Evolutionary conservation across 2,888 invertebrate genomes (phyloP), one percentile per base, ranked within the genome.

Genomic region (Amphipyra berbera): DNA sequence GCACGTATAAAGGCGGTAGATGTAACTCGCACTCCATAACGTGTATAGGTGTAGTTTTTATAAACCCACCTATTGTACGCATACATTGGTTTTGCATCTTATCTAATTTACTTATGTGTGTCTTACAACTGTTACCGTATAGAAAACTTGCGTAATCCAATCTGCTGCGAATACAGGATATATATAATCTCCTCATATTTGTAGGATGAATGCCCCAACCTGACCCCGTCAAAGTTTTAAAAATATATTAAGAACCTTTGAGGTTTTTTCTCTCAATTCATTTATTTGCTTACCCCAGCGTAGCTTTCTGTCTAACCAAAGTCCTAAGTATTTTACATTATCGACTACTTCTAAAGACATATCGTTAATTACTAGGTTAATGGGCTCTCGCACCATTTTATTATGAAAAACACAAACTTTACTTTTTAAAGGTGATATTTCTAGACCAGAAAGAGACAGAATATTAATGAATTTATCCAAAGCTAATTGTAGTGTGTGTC

Each of bases 261-360:
- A 30, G 0, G 41, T 15, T 57, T 78, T 82, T 9, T 53, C 47
- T 6, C 0, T 30, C 0, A 60, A 46, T 45, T 79, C 78, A 40
- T 79, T 73, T 15, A 82, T 70, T 35, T 82, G 82, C 62, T 68
- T 79, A 2, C 30, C 10, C 84, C 81, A 84, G 7, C 55, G 57
- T 6, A 82, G 40, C 0, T 57, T 57, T 1, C 54, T 47, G 58
- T 82, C 82, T 1, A 49, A 9, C 49, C 49, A 49, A 15, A 49
- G 13, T 9, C 48, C 48, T 12, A 48, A 15, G 10, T 48, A 82
- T 59, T 76, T 83, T 0, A 75, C 54, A 56, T 14, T 40, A 7
- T 71, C 41, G 6, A 65, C 57, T 9, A 42, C 6, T 10, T 52
- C 15, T 27, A 79, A n/a, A 7, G 6, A 2, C 7, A 2, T 13